Base-by-base conservation (phyloP, 2,797 vertebrate species). In the Manis crassicaudata region DNA sequence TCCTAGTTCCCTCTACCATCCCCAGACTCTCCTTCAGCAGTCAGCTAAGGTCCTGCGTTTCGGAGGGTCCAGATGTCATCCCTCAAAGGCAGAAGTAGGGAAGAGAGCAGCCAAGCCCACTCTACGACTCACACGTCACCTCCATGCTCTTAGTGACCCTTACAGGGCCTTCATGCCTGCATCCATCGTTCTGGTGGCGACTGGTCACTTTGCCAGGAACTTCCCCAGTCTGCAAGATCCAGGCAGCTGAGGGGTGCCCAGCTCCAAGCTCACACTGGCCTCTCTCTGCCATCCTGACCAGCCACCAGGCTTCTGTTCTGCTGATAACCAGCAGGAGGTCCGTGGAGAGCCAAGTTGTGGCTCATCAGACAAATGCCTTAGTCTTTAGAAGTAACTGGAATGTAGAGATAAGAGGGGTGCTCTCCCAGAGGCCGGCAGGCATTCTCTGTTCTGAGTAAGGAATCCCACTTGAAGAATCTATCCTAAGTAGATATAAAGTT, bases 381-480 rank as follows among this genome's bases (percentile, higher is more conserved):
- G 40, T 16, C 52, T 95, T 60, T 56, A 58, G 77, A 50, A 54
- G 63, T 54, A 68, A 2, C 18, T 18, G 52, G 62, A 50, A 87
- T 0, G 0, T 6, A 65, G 43, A 18, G 29, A 35, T 3, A 3
- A 85, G 50, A 50, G 13, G 65, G 10, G 1, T 12, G 29, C 25
- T 35, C 58, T 70, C 63, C 68, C 73, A 87, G 52, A 89, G 27
- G 18, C 73, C 85, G 58, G 56, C 7, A n/a, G 54, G 89, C 5
- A 43, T 14, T 21, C 89, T 3, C 6, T 2, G 32, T 14, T 65
- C 80, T 80, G 32, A 7, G 3, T 0, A 32, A 37, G 21, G 25
- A 40, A n/a, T 37, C 37, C 25, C 40, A n/a, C 17, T 60, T n/a
- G 21, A 18, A 58, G 43, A 35, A 29, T 56, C 52, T 25, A 6